Evolutionary conservation across 1,140 invertebrate genomes (phyloP).

Genomic region (Drosophila lacteicornis): DNA sequence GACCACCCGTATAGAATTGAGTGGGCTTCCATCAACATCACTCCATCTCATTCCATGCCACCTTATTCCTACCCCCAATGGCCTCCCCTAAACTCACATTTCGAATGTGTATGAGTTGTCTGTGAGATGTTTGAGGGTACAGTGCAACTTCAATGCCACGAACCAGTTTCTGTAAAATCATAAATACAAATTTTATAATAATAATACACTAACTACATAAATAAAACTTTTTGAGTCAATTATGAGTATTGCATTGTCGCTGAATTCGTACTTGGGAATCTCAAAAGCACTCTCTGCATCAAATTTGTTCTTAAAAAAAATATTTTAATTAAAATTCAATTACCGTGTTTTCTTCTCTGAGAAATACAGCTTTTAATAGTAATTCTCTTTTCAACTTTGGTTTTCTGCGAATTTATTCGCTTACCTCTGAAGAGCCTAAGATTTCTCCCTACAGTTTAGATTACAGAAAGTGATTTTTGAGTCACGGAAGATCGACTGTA

Average conservation of each 20-base stretch:
- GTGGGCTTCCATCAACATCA: slow-evolving; percentile 29
- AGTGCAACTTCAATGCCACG: not conserved
- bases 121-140: slow-evolving; percentile 22
- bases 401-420: not conserved
- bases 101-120: slow-evolving; percentile 33
- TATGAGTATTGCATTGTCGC: too few species aligned
- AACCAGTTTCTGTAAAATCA: not conserved
- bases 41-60: slow-evolving; percentile 5
- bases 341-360: too few species aligned
- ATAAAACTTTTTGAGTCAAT: too few species aligned
- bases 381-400: not conserved
- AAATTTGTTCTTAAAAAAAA: not conserved
- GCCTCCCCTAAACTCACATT: slow-evolving; percentile 21
- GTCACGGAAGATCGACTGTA: slow-evolving; percentile 10
- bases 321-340: too few species aligned
- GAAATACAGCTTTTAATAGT: not conserved
- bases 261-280: not conserved
- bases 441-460: not conserved
- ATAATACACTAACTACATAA: too few species aligned
- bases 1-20: slow-evolving; percentile 39
- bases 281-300: not conserved
- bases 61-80: slow-evolving; percentile 14
- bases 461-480: not conserved
- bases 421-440: not conserved
- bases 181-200: not conserved